These are phyloP conservation scores for Trialeurodes vaporariorum DNA, from an alignment of 1,140 invertebrate genomes.

Conservation along the genomic window DNA sequence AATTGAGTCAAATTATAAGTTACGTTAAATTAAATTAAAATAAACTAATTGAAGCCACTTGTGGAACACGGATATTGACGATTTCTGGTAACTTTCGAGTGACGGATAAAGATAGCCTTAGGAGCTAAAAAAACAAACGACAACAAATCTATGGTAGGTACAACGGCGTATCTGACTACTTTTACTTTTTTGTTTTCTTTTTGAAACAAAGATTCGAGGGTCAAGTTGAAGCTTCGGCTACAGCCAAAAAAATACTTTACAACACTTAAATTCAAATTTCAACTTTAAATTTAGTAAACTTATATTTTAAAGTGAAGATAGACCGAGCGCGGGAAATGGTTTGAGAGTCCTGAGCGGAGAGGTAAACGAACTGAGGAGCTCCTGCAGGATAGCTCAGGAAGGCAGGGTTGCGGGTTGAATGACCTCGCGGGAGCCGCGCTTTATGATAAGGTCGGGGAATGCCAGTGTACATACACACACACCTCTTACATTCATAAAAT, in stretches of 20 bases:
- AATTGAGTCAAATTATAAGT: no score
- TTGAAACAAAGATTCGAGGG: no score
- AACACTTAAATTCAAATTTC: no score
- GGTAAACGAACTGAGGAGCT: not conserved
- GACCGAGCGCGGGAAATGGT: not conserved
- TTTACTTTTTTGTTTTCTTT: no score
- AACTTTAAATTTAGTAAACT: no score
- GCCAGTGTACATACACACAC: no score
- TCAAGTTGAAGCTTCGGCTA: no score
- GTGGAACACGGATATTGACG: not conserved
- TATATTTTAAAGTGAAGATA: no score
- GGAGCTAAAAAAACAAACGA: not conserved
- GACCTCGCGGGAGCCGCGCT: not conserved
- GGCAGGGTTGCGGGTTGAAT: not conserved
- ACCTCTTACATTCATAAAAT: not conserved
- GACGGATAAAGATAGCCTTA: not conserved
- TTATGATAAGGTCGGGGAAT: not conserved
- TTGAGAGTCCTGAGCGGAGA: not conserved
- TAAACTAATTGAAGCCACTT: not conserved
- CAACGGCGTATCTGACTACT: no score
- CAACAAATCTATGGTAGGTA: not conserved
- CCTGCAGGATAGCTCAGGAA: not conserved
- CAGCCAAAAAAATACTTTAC: no score
- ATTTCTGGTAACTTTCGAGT: not conserved
- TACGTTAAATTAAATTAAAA: no score